Percentiles rank a stretch among this genome's conserved stretches.
Evolutionary conservation across 2,113 vertebrate species (phyloP).

Genomic region (Daphoenositta chrysoptera): DNA sequence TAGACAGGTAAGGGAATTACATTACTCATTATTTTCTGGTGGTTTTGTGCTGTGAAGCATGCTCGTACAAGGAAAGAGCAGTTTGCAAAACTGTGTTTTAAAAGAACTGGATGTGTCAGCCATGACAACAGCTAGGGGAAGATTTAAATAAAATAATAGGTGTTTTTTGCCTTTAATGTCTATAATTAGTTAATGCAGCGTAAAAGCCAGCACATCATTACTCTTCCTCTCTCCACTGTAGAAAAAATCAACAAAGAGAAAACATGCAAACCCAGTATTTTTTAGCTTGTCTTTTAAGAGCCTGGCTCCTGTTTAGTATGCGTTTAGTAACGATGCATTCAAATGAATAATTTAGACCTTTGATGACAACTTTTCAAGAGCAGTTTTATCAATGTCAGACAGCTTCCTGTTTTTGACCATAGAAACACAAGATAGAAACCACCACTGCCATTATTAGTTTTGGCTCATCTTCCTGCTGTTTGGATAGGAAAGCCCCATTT

Average conservation of each 20-base stretch:
- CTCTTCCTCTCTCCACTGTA: background rate
- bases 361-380: conserved; percentile 2
- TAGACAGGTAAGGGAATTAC: conserved; percentile 14
- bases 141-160: conserved; percentile 15
- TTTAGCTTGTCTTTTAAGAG: background rate
- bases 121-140: background rate
- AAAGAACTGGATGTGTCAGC: background rate
- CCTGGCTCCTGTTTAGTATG: background rate
- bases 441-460: background rate
- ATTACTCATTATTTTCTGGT: background rate
- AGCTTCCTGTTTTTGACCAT: background rate
- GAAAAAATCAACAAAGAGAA: background rate
- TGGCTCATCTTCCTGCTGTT: background rate
- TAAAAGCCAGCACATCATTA: background rate
- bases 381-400: conserved; percentile 39
- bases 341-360: conserved; percentile 23
- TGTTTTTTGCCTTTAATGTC: background rate
- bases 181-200: background rate
- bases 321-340: background rate
- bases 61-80: background rate
- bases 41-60: background rate
- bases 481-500: background rate
- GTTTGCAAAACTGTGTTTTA: background rate
- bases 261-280: background rate
- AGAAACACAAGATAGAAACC: background rate